Evolutionary conservation across 2,888 invertebrate genomes (phyloP).

Genomic region (Drosophila ustulata): DNA sequence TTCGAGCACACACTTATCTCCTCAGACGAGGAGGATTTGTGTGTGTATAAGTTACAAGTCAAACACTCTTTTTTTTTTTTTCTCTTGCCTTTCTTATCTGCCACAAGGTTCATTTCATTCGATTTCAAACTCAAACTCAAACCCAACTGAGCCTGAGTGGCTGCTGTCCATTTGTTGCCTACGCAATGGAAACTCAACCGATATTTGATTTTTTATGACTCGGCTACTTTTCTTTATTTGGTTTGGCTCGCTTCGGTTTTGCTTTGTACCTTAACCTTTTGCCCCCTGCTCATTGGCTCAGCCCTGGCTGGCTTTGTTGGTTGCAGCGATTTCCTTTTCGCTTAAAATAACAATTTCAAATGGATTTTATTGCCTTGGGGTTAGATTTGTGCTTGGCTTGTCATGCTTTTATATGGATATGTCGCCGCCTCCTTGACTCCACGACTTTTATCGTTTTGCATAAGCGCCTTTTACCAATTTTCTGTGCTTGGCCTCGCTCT

Average conservation of each 20-base stretch:
- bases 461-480: slow-evolving; percentile 73
- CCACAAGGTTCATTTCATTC: slow-evolving; percentile 58
- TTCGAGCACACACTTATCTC: slow-evolving; percentile 5
- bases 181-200: slow-evolving; percentile 55
- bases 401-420: slow-evolving; percentile 32
- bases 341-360: slow-evolving; percentile 81
- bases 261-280: slow-evolving; percentile 27
- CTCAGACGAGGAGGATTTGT: slow-evolving; percentile 10
- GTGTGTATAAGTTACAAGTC: slow-evolving; percentile 30
- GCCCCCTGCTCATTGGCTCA: not conserved
- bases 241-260: slow-evolving; percentile 15
- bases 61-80: slow-evolving; percentile 37
- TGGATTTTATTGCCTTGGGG: slow-evolving; percentile 80
- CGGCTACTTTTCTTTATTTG: slow-evolving; percentile 57
- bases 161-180: slow-evolving; percentile 56
- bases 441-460: slow-evolving; percentile 74
- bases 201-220: slow-evolving; percentile 80
- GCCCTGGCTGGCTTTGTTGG: slow-evolving; percentile 20
- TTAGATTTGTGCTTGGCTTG: slow-evolving; percentile 58
- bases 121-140: slow-evolving; percentile 25
- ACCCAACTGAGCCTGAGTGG: slow-evolving; percentile 19
- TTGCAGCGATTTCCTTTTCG: slow-evolving; percentile 58
- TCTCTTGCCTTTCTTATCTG: slow-evolving; percentile 46
- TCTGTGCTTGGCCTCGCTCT: slow-evolving; percentile 10
- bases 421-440: slow-evolving; percentile 42